Evolutionary conservation across 1,140 invertebrate species (phyloP).

Genomic region (Scaptomyza pallida): DNA sequence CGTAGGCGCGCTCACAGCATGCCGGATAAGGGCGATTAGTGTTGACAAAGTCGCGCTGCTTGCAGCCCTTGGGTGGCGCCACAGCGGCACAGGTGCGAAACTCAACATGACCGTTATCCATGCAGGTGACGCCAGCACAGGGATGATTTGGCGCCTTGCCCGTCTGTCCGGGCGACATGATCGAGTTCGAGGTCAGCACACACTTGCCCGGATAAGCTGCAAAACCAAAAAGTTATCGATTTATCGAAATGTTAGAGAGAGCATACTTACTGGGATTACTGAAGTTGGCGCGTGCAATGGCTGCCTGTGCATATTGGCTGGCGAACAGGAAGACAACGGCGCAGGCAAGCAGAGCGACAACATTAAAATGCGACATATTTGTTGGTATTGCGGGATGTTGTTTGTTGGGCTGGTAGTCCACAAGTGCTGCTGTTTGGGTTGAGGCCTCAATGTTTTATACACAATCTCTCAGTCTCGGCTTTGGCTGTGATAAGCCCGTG

Average conservation of each 20-base stretch:
- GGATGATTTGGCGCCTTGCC: slow-evolving; percentile 71
- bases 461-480: neutral
- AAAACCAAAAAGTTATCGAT: neutral
- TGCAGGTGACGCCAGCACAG: slow-evolving; percentile 64
- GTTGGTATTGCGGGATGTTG: neutral
- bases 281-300: slow-evolving; percentile 48
- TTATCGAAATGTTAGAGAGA: neutral
- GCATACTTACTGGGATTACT: slow-evolving; percentile 66
- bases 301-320: slow-evolving; percentile 39
- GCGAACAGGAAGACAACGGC: slow-evolving; percentile 33
- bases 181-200: slow-evolving; percentile 44
- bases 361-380: slow-evolving; percentile 43
- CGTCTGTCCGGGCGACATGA: slow-evolving; percentile 64
- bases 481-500: slow-evolving; percentile 40
- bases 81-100: slow-evolving; percentile 62
- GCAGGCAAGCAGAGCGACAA: slow-evolving; percentile 34
- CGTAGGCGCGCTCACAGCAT: slow-evolving; percentile 73
- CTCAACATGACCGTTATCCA: slow-evolving; percentile 50
- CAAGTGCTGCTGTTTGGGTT: slow-evolving; percentile 35
- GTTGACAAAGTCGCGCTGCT: slow-evolving; percentile 76
- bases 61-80: slow-evolving; percentile 75
- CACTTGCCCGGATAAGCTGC: slow-evolving; percentile 75
- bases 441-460: slow-evolving; percentile 67
- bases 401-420: neutral
- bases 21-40: slow-evolving; percentile 64